A percentile compares a stretch with the other conserved stretches of the same genome.
phyloP scores from a whole-genome alignment of 2,888 invertebrate genomes.

The Chorisops tibialis region DNA sequence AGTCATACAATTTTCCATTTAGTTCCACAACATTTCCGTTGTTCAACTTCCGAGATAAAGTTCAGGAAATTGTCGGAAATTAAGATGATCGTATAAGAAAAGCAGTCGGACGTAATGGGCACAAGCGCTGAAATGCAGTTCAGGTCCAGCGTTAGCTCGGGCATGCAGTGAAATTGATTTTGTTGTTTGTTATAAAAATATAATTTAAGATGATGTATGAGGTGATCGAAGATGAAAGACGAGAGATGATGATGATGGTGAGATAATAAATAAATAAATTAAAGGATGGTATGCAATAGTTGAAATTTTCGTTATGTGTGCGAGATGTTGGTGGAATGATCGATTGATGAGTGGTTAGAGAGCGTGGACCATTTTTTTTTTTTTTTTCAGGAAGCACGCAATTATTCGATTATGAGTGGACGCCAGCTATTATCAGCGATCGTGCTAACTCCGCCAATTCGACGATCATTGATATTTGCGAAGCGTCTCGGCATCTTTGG shows the following conservation, averaged over 20 bases:
- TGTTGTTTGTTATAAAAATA: neutral
- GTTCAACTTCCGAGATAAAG: too few relatives aligned
- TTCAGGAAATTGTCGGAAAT: too few relatives aligned
- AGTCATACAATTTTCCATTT: too few relatives aligned
- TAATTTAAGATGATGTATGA: neutral
- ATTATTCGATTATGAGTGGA: slow-evolving; percentile 1
- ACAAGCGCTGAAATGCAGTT: too few relatives aligned
- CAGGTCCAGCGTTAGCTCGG: too few relatives aligned
- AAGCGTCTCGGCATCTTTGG: neutral
- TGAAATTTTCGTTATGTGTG: neutral
- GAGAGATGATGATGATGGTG: too few relatives aligned
- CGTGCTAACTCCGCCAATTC: neutral
- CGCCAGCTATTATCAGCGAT: slow-evolving; percentile 3
- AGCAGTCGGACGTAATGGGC: too few relatives aligned
- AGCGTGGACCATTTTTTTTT: too few relatives aligned
- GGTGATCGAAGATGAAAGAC: neutral
- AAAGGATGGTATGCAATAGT: neutral
- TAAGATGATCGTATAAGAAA: too few relatives aligned
- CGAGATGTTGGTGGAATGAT: neutral
- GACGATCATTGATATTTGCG: neutral
- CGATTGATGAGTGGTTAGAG: too few relatives aligned
- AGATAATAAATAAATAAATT: too few relatives aligned
- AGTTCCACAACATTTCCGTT: too few relatives aligned
- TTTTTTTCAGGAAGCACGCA: neutral
- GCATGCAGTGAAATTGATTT: neutral